A percentile compares a stretch with the other conserved stretches of the same genome.
Conservation (phyloP, 2,888 invertebrate genomes). For the Ochropleura plecta region DNA sequence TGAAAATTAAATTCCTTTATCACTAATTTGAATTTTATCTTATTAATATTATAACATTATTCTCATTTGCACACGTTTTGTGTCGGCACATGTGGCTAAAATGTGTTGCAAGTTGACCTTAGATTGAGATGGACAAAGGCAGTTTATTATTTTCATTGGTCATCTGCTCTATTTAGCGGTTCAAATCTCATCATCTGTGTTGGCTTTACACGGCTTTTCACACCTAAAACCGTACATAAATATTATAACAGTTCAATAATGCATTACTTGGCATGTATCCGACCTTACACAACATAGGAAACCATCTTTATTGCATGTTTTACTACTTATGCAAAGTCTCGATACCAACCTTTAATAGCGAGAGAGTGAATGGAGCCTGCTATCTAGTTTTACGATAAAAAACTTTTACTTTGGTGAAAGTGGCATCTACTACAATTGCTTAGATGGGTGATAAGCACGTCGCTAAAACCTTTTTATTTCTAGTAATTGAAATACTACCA, state of each 20-base stretch:
- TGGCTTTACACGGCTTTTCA: too few relatives aligned
- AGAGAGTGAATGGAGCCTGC: constrained; percentile 59
- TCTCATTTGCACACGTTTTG: constrained; percentile 6
- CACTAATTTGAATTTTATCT: background rate
- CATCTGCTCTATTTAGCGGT: too few relatives aligned
- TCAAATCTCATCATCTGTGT: too few relatives aligned
- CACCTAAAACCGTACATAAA: background rate
- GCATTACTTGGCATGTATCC: background rate
- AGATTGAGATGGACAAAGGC: constrained; percentile 9
- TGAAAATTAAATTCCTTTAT: background rate
- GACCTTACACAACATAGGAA: constrained; percentile 23
- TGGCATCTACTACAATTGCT: constrained; percentile 17
- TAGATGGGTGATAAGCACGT: background rate
- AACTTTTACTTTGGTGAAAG: constrained; percentile 59
- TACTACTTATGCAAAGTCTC: background rate
- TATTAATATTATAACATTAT: constrained; percentile 20
- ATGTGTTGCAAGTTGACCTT: constrained; percentile 43
- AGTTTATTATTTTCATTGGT: constrained; percentile 16
- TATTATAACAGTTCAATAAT: background rate
- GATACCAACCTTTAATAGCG: constrained; percentile 32
- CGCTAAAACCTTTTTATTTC: constrained; percentile 9
- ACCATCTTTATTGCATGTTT: constrained; percentile 10
- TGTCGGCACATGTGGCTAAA: constrained; percentile 30
- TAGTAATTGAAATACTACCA: constrained; percentile 7
- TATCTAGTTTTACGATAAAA: constrained; percentile 34